Evolutionary conservation across 2,113 vertebrate genomes (phyloP).

Genomic region (Siphamia tubifer): DNA sequence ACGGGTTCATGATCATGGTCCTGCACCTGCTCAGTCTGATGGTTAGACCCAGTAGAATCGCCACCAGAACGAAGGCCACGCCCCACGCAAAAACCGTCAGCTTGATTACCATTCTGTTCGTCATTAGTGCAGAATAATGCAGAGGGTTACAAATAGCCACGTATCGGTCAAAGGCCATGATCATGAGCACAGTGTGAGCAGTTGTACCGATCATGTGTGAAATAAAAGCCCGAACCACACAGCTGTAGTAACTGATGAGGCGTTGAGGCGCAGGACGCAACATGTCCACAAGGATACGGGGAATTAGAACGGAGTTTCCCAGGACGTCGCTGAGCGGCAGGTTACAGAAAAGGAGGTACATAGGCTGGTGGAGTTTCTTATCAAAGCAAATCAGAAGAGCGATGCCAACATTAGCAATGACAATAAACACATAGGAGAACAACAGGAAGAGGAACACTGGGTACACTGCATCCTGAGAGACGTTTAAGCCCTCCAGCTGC

Average conservation of each 20-base stretch:
- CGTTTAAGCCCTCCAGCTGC: conserved; percentile 48
- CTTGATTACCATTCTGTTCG: conserved; percentile 14
- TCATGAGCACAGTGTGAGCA: conserved; percentile 52
- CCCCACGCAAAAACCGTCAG: conserved; percentile 61
- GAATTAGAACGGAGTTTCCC: conserved; percentile 41
- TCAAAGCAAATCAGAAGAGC: conserved; percentile 16
- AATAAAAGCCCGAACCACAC: conserved; percentile 59
- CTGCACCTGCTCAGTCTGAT: conserved; percentile 63
- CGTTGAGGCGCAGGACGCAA: conserved; percentile 31
- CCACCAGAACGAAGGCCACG: conserved; percentile 35
- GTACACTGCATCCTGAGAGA: conserved; percentile 22
- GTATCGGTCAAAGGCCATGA: conserved; percentile 64
- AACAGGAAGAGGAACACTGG: conserved; percentile 50
- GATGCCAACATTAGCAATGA: conserved; percentile 45
- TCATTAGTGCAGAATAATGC: conserved; percentile 41
- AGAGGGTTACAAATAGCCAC: conserved; percentile 57
- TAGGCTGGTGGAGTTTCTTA: conserved; percentile 53
- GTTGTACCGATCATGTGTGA: conserved; percentile 33
- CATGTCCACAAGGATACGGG: conserved; percentile 38
- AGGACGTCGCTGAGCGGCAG: conserved; percentile 51
- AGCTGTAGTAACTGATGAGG: conserved; percentile 44
- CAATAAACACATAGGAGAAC: conserved; percentile 41
- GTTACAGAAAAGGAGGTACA: conserved; percentile 59
- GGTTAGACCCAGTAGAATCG: conserved; percentile 58
- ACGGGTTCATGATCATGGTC: conserved; percentile 34